Evolutionary conservation across 2,113 vertebrate species (phyloP).

Genomic region (Otolemur garnettii): DNA sequence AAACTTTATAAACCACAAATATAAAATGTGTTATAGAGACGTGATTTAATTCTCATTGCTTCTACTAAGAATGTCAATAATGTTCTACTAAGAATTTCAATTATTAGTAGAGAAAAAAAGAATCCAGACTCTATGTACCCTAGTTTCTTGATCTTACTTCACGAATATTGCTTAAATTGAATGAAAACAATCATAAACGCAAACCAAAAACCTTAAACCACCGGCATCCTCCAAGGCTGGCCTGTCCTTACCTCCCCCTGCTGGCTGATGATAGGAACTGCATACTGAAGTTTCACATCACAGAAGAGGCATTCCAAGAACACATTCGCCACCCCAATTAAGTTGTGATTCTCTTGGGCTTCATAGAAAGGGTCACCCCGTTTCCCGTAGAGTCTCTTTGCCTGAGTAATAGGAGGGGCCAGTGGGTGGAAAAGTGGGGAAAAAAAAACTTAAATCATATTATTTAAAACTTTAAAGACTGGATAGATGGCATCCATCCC

Average conservation of each 20-base stretch:
- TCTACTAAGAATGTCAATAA: too few species aligned
- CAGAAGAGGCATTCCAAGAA: constrained; percentile 98
- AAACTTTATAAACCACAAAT: background rate
- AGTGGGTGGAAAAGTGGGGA: background rate
- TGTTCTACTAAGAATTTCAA: background rate
- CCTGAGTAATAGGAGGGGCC: constrained; percentile 81
- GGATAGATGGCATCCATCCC: background rate
- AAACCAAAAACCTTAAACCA: too few species aligned
- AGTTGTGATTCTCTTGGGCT: constrained; percentile 98
- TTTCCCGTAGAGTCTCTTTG: constrained; percentile 89
- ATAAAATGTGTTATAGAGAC: background rate
- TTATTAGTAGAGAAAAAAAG: background rate
- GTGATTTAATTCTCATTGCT: constrained; percentile 19
- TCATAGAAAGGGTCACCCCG: constrained; percentile 96
- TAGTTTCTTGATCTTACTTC: background rate
- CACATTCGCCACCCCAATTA: constrained; percentile 97
- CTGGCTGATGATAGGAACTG: constrained; percentile 99
- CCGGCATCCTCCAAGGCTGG: accelerated
- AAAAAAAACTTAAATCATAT: background rate
- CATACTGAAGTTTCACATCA: constrained; percentile 97
- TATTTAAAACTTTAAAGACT: background rate
- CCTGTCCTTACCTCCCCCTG: constrained; percentile 94
- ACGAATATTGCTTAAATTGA: background rate
- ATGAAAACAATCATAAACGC: background rate
- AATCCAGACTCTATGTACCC: background rate